phyloP scores from a whole-genome alignment of 2,797 vertebrate species.

The Thaleichthys pacificus region DNA sequence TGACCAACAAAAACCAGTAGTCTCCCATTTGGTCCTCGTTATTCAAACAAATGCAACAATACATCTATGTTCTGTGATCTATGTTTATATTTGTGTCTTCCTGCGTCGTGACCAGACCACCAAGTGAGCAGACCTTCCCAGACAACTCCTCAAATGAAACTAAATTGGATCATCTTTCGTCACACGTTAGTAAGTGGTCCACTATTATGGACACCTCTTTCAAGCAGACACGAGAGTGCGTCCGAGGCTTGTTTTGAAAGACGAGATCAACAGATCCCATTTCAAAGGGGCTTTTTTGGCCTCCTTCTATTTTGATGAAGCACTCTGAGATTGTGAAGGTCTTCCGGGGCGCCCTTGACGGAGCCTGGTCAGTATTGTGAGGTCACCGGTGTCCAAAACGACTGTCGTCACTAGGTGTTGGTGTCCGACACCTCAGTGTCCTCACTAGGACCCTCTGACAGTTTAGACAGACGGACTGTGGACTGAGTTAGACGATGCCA shows the following conservation, averaged over 20 bases:
- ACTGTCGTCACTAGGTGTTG: constrained; percentile 53
- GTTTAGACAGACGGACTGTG: too few relatives aligned
- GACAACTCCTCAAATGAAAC: constrained; percentile 38
- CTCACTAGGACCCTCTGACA: too few relatives aligned
- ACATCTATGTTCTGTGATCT: too few relatives aligned
- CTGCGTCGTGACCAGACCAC: constrained; percentile 6
- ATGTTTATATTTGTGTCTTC: too few relatives aligned
- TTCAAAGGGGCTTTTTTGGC: constrained; percentile 62
- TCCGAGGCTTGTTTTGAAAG: constrained; percentile 69
- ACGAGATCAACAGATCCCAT: constrained; percentile 47
- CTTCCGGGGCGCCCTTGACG: constrained; percentile 58
- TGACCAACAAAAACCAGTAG: too few relatives aligned
- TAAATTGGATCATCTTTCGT: constrained; percentile 52
- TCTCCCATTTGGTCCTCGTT: too few relatives aligned
- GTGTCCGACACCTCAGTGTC: constrained; percentile 29
- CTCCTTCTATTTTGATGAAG: constrained; percentile 71
- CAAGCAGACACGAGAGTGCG: constrained; percentile 62
- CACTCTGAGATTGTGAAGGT: constrained; percentile 58
- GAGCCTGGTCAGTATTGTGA: constrained; percentile 39
- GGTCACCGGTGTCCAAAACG: constrained; percentile 7
- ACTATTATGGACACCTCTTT: constrained; percentile 61
- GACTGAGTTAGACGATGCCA: too few relatives aligned
- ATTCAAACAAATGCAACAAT: too few relatives aligned
- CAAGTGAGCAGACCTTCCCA: constrained; percentile 7
- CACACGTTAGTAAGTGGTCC: constrained; percentile 51